A percentile compares a stretch with the other conserved stretches of the same genome.
These are phyloP conservation scores for Chromobotia macracanthus DNA, from an alignment of 2,797 vertebrate species.

Conservation along the genomic window DNA sequence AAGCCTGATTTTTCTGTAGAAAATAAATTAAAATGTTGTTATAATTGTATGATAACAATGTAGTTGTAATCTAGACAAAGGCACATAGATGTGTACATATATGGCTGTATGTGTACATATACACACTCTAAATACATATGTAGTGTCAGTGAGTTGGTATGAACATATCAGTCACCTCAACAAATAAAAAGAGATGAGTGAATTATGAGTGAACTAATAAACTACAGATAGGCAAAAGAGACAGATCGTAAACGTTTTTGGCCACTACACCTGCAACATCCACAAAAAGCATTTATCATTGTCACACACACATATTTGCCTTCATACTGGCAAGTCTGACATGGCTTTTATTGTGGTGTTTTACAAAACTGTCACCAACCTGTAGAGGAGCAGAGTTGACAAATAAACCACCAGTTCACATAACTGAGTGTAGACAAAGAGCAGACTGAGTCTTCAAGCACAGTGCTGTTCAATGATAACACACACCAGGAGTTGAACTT, in stretches of 20 bases:
- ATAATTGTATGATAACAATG: too few relatives aligned
- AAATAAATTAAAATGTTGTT: too few relatives aligned
- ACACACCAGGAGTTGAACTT: not conserved
- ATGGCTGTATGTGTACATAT: too few relatives aligned
- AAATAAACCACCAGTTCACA: not conserved
- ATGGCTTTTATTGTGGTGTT: not conserved
- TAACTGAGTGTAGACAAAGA: not conserved
- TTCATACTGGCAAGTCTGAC: not conserved
- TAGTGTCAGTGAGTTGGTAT: not conserved
- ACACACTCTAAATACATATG: too few relatives aligned
- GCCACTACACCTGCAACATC: not conserved
- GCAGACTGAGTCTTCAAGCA: not conserved
- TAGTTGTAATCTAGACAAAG: too few relatives aligned
- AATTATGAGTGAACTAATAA: not conserved
- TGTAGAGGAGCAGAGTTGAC: not conserved
- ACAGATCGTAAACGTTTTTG: not conserved
- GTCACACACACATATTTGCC: not conserved
- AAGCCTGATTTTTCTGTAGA: too few relatives aligned
- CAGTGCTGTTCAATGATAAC: not conserved
- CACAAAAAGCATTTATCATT: not conserved
- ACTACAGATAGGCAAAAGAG: too few relatives aligned
- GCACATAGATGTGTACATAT: too few relatives aligned
- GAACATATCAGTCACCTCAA: conserved; percentile 20
- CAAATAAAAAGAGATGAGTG: conserved; percentile 9
- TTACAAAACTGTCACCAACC: not conserved